Base-by-base conservation (phyloP, 2,888 invertebrate genomes). In the Scaptomyza tumidula region DNA sequence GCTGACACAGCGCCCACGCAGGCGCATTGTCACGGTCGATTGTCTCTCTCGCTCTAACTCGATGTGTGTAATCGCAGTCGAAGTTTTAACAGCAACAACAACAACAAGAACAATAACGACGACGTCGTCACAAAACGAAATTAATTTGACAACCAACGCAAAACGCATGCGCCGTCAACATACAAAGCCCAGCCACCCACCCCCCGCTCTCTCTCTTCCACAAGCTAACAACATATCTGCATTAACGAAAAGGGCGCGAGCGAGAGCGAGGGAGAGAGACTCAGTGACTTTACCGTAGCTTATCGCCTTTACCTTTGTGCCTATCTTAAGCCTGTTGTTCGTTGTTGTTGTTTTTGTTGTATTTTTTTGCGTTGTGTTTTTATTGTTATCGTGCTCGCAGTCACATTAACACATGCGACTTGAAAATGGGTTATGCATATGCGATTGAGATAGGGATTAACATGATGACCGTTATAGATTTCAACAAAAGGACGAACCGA, bases 91-190 rank as follows among this genome's bases (percentile, higher is more conserved):
- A 11, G 29, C 57, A 35, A 44, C 55, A 41, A 49, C 19, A 33
- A 52, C 19, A 33, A 52, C 60, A 19, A 44, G 43, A 1, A 50
- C 62, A 2, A 58, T 50, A n/a, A 52, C 80, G 77, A 76, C 75
- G 71, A 78, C 80, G 60, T 71, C 82, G 73, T 75, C 82, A 72
- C 72, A 80, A 78, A 81, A 78, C 68, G 70, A 85, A 85, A 85
- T 88, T 88, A 88, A 85, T 85, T 85, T 85, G 84, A 88, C 84
- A 85, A 74, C 88, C 88, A 86, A 86, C 84, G 83, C 83, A 77
- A 86, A 82, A 83, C 83, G 83, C 83, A 88, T 83, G 86, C 69
- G 74, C 86, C 87, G 56, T 80, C 71, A 72, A 86, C 80, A 78
- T 80, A 33, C 29, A 10, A 69, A 62, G 55, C 50, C 14, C 29